These are phyloP conservation scores for Acipenser transmontanus DNA, from an alignment of 2,797 vertebrate genomes.

Conservation along the genomic window DNA sequence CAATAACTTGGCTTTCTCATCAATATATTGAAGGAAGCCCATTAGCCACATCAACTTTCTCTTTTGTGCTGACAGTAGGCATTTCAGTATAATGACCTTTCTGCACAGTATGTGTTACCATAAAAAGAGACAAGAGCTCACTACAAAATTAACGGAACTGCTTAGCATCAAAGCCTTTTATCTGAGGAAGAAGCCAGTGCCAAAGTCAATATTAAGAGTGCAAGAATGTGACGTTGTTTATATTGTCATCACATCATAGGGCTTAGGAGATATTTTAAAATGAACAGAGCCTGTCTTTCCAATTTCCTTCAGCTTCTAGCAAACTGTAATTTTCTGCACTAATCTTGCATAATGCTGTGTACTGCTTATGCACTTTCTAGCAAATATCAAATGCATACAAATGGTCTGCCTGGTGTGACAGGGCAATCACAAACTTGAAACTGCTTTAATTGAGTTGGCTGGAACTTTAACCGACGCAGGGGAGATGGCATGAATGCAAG, in stretches of 20 bases:
- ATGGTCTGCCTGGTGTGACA: background rate
- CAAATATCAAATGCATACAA: background rate
- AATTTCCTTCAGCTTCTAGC: background rate
- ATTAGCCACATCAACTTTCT: constrained; percentile 59
- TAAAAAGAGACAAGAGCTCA: constrained; percentile 58
- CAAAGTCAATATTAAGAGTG: constrained; percentile 53
- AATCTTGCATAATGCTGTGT: background rate
- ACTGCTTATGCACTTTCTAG: background rate
- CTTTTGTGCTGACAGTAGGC: constrained; percentile 55
- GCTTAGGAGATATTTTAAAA: constrained; percentile 22
- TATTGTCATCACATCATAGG: constrained; percentile 41
- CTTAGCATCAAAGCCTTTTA: constrained; percentile 59
- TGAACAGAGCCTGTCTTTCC: constrained; percentile 4
- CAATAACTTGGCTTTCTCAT: constrained; percentile 43
- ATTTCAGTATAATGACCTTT: constrained; percentile 61
- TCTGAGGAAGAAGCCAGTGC: constrained; percentile 57
- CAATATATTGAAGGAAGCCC: constrained; percentile 54
- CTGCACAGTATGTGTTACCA: constrained; percentile 60
- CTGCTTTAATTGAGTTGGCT: background rate
- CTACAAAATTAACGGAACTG: constrained; percentile 63
- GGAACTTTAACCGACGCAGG: background rate
- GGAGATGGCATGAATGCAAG: too few relatives aligned
- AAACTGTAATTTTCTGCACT: background rate
- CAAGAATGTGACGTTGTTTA: constrained; percentile 51
- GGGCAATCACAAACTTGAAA: background rate